Evolutionary conservation across 2,888 invertebrate species (phyloP).

Genomic region (Philereme transversata): DNA sequence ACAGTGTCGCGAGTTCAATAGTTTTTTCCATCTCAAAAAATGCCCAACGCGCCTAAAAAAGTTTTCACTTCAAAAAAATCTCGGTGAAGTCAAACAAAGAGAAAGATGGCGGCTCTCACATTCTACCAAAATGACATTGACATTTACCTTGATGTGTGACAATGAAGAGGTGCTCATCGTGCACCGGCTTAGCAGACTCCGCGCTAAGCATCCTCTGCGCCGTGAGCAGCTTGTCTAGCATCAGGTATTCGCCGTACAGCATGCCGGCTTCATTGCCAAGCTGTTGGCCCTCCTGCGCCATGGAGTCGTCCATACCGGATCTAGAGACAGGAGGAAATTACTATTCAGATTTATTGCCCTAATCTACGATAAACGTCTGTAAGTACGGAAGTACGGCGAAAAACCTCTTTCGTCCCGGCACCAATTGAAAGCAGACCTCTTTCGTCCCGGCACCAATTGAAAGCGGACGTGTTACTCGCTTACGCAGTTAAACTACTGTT

Average conservation of each 20-base stretch:
- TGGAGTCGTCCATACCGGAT: slow-evolving; percentile 62
- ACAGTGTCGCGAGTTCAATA: too few relatives aligned
- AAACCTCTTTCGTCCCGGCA: too few relatives aligned
- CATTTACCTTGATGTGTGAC: slow-evolving; percentile 97
- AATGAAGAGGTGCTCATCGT: slow-evolving; percentile 99
- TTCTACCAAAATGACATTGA: not conserved
- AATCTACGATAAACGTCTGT: not conserved
- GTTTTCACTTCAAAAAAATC: too few relatives aligned
- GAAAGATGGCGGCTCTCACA: not conserved
- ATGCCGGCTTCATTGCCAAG: slow-evolving; percentile 90
- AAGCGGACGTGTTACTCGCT: too few relatives aligned
- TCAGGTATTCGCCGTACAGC: slow-evolving; percentile 95
- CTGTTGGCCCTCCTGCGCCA: slow-evolving; percentile 79
- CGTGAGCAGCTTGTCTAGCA: slow-evolving; percentile 93
- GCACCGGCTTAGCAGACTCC: slow-evolving; percentile 89
- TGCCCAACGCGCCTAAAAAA: too few relatives aligned
- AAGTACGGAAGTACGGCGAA: not conserved
- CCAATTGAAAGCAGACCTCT: too few relatives aligned
- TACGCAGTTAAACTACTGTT: too few relatives aligned
- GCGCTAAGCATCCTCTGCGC: slow-evolving; percentile 93
- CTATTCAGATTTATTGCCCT: not conserved
- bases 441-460: too few relatives aligned
- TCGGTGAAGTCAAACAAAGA: too few relatives aligned
- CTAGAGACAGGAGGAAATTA: slow-evolving; percentile 40
- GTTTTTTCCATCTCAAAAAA: too few relatives aligned